Evolutionary conservation across 1,140 invertebrate species (phyloP), one percentile per base, ranked within the genome.

Genomic region (Ceratina calcarata): DNA sequence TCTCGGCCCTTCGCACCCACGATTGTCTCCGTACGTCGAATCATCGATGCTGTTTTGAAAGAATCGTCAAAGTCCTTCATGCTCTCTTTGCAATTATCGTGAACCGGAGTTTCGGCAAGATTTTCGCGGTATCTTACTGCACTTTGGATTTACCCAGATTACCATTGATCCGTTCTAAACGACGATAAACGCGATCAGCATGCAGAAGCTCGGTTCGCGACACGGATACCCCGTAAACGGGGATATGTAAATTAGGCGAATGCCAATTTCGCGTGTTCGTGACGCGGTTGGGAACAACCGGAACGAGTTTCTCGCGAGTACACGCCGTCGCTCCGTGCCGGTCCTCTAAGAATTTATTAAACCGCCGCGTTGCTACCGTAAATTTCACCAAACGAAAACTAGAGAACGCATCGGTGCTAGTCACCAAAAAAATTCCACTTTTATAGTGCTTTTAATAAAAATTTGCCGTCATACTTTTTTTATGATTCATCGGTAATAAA

Each of bases 161-260:
- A 58, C 57, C n/a, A 58, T 58, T n/a, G 57, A 58, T 58, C 18
- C 57, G 16, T 58, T 58, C 57, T 58, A 20, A 58, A 58, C 51
- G 66, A 57, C 79, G 66, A 58, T 58, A 58, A 58, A 61, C 68
- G 75, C 78, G 57, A 55, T 74, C 62, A 65, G 64, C 74, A 77
- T 77, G 58, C 65, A 27, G 65, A 15, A 68, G 66, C 51, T 32
- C 37, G 67, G 16, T 77, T 77, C 65, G 71, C 45, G 57, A 32
- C 27, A 18, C 62, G 66, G 62, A 58, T 70, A 45, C 37, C 68
- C 61, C 37, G 20, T 58, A 55, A 82, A 79, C 24, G 77, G 76
- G 65, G 65, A 82, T 80, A 82, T 82, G 77, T 58, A 82, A 78
- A 82, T 82, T 74, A 73, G 77, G 57, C 55, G 79, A 77, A 70